phyloP scores from a whole-genome alignment of 2,113 vertebrate species.

The Daubentonia madagascariensis region DNA sequence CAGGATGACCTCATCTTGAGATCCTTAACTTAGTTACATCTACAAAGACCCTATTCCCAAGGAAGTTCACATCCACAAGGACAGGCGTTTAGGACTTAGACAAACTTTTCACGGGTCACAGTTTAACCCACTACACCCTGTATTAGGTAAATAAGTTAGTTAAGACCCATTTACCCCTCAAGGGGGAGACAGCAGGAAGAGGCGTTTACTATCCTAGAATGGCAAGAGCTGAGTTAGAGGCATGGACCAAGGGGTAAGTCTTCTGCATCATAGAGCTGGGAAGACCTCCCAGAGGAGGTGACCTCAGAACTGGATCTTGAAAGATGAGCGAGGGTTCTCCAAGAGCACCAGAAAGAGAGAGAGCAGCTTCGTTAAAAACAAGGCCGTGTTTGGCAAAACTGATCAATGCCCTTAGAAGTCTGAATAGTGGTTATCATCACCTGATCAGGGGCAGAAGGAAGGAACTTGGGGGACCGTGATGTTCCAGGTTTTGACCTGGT shows the following conservation, averaged over 20 bases:
- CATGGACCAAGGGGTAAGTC: neutral
- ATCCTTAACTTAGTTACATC: neutral
- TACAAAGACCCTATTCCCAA: neutral
- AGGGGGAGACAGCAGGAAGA: neutral
- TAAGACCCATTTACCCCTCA: neutral
- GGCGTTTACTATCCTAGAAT: neutral
- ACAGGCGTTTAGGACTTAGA: neutral
- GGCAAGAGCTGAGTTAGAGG: accelerated
- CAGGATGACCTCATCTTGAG: neutral
- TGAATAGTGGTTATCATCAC: neutral
- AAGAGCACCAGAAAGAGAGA: neutral
- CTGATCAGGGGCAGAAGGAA: neutral
- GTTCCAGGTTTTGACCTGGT: neutral
- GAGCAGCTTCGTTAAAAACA: neutral
- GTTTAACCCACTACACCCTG: neutral
- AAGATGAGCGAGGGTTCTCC: neutral
- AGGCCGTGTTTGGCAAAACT: neutral
- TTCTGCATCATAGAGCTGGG: neutral
- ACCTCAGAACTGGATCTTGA: neutral
- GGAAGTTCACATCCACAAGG: neutral
- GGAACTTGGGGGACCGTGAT: neutral
- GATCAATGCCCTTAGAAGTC: neutral
- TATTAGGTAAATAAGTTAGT: neutral
- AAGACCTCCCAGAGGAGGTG: neutral
- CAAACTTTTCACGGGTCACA: neutral